Evolutionary conservation across 2,888 invertebrate species (phyloP).

Genomic region (Masnerella sp.): DNA sequence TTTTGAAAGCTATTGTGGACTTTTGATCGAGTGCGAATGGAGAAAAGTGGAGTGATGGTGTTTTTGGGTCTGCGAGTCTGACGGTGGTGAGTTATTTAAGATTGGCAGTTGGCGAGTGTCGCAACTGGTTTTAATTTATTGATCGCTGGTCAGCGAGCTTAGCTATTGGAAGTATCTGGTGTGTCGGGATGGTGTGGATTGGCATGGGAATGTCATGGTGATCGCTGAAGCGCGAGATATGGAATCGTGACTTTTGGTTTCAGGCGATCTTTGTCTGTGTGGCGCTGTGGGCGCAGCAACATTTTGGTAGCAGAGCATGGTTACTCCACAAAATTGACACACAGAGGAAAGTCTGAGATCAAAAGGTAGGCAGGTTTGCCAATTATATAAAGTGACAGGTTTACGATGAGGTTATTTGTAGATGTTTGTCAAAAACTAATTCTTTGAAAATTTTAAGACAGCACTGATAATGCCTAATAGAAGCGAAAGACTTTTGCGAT

Average conservation of each 20-base stretch:
- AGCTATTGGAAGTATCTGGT: neutral
- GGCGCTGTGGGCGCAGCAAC: conserved; percentile 17
- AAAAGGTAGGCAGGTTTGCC: conserved; percentile 18
- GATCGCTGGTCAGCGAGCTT: neutral
- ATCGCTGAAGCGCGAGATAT: conserved; percentile 5
- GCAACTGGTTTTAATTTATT: neutral
- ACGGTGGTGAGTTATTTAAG: neutral
- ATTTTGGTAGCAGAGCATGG: conserved; percentile 25
- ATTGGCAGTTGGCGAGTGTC: neutral
- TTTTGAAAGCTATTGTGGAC: too few relatives aligned
- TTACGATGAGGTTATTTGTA: neutral
- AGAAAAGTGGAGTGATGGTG: too few relatives aligned
- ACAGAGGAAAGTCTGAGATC: neutral
- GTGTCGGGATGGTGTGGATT: neutral
- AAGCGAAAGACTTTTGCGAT: conserved; percentile 1
- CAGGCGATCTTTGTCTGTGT: conserved; percentile 7
- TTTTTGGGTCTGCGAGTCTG: too few relatives aligned
- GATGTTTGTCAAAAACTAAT: neutral
- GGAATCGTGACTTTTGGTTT: conserved; percentile 5
- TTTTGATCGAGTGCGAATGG: too few relatives aligned
- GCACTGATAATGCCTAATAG: neutral
- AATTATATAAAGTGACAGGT: conserved; percentile 1
- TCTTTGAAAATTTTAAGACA: neutral
- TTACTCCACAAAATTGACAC: conserved; percentile 4
- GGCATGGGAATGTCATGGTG: neutral